phyloP scores from a whole-genome alignment of 30 jellyfish, hydroid and myxozoan species.

The Hydractinia echinata region DNA sequence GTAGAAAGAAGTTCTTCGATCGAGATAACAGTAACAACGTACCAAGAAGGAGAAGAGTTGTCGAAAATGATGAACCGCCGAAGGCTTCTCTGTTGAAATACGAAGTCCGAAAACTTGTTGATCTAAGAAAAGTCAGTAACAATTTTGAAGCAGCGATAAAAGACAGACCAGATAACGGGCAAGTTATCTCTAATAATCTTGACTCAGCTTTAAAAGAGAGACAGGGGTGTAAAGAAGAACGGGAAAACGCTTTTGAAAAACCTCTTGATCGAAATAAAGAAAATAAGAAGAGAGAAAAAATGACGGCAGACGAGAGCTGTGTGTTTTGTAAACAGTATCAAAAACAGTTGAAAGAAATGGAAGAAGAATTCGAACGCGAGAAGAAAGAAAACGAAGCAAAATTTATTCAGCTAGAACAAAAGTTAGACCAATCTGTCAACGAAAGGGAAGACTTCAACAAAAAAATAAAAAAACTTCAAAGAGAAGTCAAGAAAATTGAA shows the following conservation, averaged over 20 bases:
- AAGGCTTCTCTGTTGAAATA: constrained; percentile 26
- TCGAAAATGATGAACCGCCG: not conserved
- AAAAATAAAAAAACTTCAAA: constrained; percentile 5
- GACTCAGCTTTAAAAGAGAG: too few species aligned
- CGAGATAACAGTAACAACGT: not conserved
- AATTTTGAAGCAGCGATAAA: not conserved
- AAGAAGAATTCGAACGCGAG: not conserved
- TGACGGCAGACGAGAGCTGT: not conserved
- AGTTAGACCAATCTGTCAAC: not conserved
- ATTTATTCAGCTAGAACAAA: not conserved
- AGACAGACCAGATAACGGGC: not conserved
- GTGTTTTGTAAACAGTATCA: not conserved
- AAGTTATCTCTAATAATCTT: not conserved
- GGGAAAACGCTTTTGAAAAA: not conserved
- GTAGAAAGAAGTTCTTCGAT: constrained; percentile 3
- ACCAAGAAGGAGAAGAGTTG: not conserved
- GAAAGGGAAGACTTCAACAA: constrained; percentile 4
- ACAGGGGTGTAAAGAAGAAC: too few species aligned
- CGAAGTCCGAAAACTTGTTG: constrained; percentile 21
- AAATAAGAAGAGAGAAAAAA: not conserved
- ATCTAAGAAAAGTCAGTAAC: not conserved
- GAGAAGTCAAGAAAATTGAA: constrained; percentile 5
- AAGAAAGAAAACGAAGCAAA: not conserved
- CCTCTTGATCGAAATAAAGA: not conserved
- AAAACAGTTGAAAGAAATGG: not conserved